These are phyloP conservation scores for Phoxinus phoxinus DNA, from an alignment of 2,113 vertebrate species.

Conservation along the genomic window DNA sequence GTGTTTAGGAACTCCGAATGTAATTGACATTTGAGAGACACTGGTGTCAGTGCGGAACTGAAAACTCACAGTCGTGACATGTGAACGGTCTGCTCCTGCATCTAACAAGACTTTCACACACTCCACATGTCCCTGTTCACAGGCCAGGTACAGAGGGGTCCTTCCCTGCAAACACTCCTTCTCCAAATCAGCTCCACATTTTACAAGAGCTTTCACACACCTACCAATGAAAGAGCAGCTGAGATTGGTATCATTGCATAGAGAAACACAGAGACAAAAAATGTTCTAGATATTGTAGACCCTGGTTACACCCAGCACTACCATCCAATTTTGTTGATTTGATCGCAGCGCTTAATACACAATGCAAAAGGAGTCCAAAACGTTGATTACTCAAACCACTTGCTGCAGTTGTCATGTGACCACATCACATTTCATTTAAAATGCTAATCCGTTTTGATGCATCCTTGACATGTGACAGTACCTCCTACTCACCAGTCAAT, in stretches of 20 bases:
- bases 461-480: too few species aligned
- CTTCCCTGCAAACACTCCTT: slow-evolving; percentile 79
- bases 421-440: slow-evolving; percentile 7
- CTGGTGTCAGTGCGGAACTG: background rate
- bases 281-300: background rate
- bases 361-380: background rate
- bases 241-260: background rate
- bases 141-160: slow-evolving; percentile 88
- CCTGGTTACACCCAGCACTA: background rate
- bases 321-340: background rate
- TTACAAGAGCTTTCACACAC: slow-evolving; percentile 87
- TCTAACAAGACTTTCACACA: slow-evolving; percentile 84
- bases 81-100: slow-evolving; percentile 80
- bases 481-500: background rate
- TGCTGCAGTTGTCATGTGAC: background rate
- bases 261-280: background rate
- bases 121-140: slow-evolving; percentile 82
- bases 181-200: slow-evolving; percentile 84
- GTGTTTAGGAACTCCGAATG: slow-evolving; percentile 18
- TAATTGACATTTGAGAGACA: background rate
- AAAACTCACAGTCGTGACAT: slow-evolving; percentile 79
- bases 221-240: slow-evolving; percentile 65
- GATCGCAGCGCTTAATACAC: background rate
- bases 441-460: background rate
- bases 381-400: background rate